Evolutionary conservation across 2,113 vertebrate genomes (phyloP).

Genomic region (Grus americana): DNA sequence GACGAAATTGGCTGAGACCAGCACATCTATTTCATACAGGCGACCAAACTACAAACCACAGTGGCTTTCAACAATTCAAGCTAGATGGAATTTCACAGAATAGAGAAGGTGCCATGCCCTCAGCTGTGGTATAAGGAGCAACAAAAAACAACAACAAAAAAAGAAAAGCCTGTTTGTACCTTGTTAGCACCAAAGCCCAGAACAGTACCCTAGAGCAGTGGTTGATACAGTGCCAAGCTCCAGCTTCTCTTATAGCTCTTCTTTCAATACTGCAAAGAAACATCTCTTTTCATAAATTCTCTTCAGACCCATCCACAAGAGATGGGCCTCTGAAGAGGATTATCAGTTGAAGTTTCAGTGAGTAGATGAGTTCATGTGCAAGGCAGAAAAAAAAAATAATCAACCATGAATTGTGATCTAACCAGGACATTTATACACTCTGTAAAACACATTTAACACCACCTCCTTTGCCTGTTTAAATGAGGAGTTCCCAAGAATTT

Average conservation of each 20-base stretch:
- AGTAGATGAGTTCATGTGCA: background rate
- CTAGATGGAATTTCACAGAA: background rate
- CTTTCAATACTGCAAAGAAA: background rate
- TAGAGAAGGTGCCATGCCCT: background rate
- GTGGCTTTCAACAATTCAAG: background rate
- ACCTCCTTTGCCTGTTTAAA: background rate
- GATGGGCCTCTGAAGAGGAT: background rate
- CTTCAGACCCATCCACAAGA: background rate
- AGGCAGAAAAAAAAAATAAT: background rate
- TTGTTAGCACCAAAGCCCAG: background rate
- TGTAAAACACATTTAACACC: background rate
- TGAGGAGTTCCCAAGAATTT: background rate
- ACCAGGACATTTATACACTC: background rate
- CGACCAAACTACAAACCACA: background rate
- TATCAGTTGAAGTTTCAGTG: background rate
- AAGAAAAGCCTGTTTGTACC: background rate
- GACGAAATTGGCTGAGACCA: background rate
- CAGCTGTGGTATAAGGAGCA: background rate
- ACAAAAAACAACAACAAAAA: background rate
- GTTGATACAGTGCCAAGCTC: background rate
- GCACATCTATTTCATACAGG: background rate
- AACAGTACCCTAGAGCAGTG: background rate
- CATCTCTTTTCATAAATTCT: background rate
- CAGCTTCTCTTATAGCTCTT: background rate
- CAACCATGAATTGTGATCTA: background rate